These are phyloP conservation scores for Agrypnia vestita DNA, from an alignment of 1,140 invertebrate species.

Conservation along the genomic window DNA sequence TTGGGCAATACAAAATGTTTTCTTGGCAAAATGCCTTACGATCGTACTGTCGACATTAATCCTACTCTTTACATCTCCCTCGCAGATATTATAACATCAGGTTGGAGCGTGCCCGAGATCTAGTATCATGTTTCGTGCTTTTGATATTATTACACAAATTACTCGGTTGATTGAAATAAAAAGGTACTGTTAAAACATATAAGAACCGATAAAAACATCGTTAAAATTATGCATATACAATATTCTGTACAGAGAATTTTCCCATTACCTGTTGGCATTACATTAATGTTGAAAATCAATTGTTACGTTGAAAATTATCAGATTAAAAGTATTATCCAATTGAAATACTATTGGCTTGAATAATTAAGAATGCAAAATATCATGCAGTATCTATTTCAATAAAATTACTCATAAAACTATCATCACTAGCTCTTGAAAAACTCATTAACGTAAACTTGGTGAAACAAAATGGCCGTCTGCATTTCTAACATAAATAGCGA, in stretches of 20 bases:
- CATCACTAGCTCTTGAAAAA: too few relatives aligned
- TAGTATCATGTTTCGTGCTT: slow-evolving; percentile 20
- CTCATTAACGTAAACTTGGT: too few relatives aligned
- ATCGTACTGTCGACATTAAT: slow-evolving; percentile 11
- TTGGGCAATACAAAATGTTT: slow-evolving; percentile 29
- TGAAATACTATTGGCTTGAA: too few relatives aligned
- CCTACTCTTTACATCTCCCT: slow-evolving; percentile 5
- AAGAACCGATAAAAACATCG: background rate
- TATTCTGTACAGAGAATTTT: background rate
- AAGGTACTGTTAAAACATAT: background rate
- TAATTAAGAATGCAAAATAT: too few relatives aligned
- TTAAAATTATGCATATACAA: background rate
- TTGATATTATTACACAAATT: slow-evolving; percentile 23
- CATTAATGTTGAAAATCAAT: too few relatives aligned
- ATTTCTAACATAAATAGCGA: too few relatives aligned
- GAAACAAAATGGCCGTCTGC: too few relatives aligned
- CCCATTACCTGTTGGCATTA: background rate
- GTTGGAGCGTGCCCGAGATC: background rate
- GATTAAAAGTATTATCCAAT: too few relatives aligned
- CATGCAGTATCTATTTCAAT: too few relatives aligned
- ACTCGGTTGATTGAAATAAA: background rate
- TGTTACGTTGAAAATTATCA: too few relatives aligned
- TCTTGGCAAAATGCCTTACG: slow-evolving; percentile 32
- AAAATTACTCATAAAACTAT: too few relatives aligned
- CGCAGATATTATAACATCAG: background rate